phyloP scores from a whole-genome alignment of 2,888 invertebrate species.

The Nipponacmea schrenckii region DNA sequence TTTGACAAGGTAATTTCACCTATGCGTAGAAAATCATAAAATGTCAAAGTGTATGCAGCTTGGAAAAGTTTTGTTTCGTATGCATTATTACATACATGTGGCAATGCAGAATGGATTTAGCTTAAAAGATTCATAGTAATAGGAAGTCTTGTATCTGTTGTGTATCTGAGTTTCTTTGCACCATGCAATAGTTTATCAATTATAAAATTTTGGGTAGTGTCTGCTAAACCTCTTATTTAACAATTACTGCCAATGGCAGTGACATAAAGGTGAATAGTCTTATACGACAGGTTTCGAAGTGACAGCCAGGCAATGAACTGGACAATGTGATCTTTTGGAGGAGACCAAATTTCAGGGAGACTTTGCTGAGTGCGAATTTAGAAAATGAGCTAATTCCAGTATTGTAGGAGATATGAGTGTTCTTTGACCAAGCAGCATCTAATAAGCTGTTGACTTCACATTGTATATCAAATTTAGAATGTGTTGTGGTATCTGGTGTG shows the following conservation, averaged over 20 bases:
- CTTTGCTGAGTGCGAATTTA: not conserved
- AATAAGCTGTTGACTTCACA: not conserved
- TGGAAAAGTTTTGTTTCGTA: not conserved
- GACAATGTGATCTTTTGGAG: not conserved
- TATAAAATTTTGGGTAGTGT: not conserved
- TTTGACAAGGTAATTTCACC: not conserved
- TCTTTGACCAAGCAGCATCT: not conserved
- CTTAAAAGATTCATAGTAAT: not conserved
- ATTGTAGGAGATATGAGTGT: not conserved
- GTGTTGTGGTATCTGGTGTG: not conserved
- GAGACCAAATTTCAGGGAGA: not conserved
- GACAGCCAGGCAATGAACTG: not conserved
- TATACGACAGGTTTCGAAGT: not conserved
- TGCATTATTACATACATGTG: not conserved
- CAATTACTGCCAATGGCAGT: not conserved
- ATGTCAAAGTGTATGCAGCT: not conserved
- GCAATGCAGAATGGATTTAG: not conserved
- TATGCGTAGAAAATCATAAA: not conserved
- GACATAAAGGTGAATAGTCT: not conserved
- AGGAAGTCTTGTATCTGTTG: not conserved
- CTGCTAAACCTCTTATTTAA: not conserved
- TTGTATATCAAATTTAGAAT: not conserved
- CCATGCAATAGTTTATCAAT: not conserved
- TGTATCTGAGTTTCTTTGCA: not conserved
- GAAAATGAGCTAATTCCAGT: not conserved